Base-by-base conservation (phyloP, 2,113 vertebrate species). In the Neomonachus schauinslandi region DNA sequence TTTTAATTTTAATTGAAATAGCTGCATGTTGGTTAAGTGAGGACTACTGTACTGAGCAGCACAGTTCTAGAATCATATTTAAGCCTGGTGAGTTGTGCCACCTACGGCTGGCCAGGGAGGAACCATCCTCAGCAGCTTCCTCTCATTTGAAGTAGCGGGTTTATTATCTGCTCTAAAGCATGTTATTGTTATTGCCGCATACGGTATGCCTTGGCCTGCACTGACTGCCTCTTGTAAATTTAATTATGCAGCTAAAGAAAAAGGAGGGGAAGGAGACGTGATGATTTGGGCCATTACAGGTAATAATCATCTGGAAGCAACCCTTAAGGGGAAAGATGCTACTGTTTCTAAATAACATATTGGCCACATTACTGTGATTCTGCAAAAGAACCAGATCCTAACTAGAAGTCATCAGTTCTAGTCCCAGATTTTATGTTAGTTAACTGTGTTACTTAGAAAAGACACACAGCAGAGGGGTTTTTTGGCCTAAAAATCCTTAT, bases 241-340 rank as follows among this genome's bases (percentile, higher is more conserved):
- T 86, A 96, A 96, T 95, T 94, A 26, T 55, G 46, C 26, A 86
- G 36, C 31, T 93, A 67, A 94, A 59, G 36, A 84, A 93, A 93
- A 67, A 91, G 15, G 65, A 85, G 24, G 14, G 42, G 61, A 74
- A 74, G 11, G 69, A 76, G 61, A 46, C 24, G 49, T 55, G 51
- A 87, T 89, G 28, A 79, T 42, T 42, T 90, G 63, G 53, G 7
- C 4, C n/a, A 55, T 95, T 89, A 21, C 13, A 82, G 59, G 65
- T 85, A 53, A 65, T 79, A 81, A 49, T 74, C 49, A 42, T 65
- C 51, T 90, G 53, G 72, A 89, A 85, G 81, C 76, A 89, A 90
- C 21, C 14, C 22, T 92, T 81, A 42, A 57, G 26, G 9, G n/a
- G n/a, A 53, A 89, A 71, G 36, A 21, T 59, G n/a, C 22, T 49